Evolutionary conservation across 2,888 invertebrate genomes (phyloP).

Genomic region (Arctia plantaginis): DNA sequence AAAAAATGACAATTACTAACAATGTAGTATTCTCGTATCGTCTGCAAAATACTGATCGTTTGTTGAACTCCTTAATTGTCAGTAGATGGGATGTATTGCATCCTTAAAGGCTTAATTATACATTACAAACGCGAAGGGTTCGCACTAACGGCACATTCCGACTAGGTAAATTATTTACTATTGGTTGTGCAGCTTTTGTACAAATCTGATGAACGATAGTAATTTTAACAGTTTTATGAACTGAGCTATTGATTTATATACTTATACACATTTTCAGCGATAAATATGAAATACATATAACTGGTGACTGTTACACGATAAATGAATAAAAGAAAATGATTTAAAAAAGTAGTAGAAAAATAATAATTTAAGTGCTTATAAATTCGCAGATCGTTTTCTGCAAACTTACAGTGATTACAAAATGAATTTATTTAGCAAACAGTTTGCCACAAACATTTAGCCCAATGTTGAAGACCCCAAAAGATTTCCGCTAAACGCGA

Average conservation of each 20-base stretch:
- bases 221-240: background rate
- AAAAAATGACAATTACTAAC: conserved; percentile 49
- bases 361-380: background rate
- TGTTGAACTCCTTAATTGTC: conserved; percentile 62
- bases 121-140: conserved; percentile 44
- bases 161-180: conserved; percentile 25
- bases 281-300: background rate
- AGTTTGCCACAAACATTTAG: background rate
- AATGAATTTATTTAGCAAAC: background rate
- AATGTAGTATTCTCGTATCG: conserved; percentile 47
- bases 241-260: background rate
- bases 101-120: conserved; percentile 69
- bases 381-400: no score
- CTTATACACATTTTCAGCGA: background rate
- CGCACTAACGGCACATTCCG: conserved; percentile 39
- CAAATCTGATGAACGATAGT: background rate
- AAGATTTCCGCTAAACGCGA: conserved; percentile 51
- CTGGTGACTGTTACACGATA: background rate
- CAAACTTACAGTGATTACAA: background rate
- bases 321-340: background rate
- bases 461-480: conserved; percentile 18
- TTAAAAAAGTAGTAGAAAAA: background rate
- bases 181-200: background rate
- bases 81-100: conserved; percentile 59
- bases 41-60: conserved; percentile 50